Conservation (phyloP, 2,797 vertebrate species). For the Astyanax mexicanus region DNA sequence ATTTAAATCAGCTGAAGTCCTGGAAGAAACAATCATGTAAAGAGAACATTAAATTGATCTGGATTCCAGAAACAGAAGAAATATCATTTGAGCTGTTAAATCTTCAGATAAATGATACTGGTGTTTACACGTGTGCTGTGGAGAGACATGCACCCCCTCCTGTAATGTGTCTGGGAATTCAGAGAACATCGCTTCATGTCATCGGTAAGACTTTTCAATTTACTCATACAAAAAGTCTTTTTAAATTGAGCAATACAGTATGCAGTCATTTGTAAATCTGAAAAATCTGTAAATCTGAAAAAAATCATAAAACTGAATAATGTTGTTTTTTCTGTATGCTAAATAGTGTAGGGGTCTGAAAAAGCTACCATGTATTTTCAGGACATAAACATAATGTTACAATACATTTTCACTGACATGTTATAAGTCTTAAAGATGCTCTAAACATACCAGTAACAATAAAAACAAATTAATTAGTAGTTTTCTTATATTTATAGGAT, state of each 20-base stretch:
- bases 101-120: conserved; percentile 18
- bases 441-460: no score
- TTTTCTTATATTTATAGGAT: no score
- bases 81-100: conserved; percentile 37
- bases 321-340: no score
- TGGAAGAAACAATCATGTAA: neutral
- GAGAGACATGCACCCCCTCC: conserved; percentile 10
- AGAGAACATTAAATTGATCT: conserved; percentile 6
- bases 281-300: no score
- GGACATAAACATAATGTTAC: no score
- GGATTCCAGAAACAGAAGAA: conserved; percentile 6
- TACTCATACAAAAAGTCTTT: neutral
- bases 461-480: no score
- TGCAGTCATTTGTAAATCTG: neutral
- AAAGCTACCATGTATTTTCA: no score
- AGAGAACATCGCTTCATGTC: neutral
- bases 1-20: neutral
- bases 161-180: neutral
- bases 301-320: no score
- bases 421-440: no score
- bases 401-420: no score
- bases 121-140: conserved; percentile 25
- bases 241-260: neutral
- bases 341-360: no score
- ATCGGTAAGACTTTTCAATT: conserved; percentile 19